Conservation (phyloP, 2,797 vertebrate species). For the Peromyscus nudipes region DNA sequence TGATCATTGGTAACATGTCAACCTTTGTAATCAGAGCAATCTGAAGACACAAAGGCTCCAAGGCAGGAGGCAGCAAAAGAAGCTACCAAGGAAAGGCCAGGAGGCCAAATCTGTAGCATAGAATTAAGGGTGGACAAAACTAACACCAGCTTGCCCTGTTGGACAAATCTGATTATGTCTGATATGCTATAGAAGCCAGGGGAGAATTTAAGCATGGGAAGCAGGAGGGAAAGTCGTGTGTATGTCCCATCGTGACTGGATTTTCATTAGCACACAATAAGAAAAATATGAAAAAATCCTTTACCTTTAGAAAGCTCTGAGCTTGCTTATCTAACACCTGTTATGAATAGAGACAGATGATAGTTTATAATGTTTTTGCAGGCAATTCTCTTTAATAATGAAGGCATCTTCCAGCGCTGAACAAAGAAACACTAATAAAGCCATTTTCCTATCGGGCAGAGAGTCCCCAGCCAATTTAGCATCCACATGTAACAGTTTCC, state of each 20-base stretch:
- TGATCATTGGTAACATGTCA: background rate
- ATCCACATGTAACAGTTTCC: slow-evolving; percentile 65
- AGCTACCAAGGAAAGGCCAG: background rate
- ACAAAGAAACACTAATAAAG: slow-evolving; percentile 80
- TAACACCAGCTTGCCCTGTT: background rate
- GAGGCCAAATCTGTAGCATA: background rate
- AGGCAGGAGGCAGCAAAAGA: background rate
- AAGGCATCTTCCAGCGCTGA: slow-evolving; percentile 65
- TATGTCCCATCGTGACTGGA: background rate
- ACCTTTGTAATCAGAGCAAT: slow-evolving; percentile 41
- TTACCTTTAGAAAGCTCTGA: slow-evolving; percentile 12
- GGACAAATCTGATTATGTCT: background rate
- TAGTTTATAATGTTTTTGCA: slow-evolving; percentile 75
- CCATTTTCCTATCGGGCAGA: slow-evolving; percentile 64
- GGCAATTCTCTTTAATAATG: slow-evolving; percentile 58
- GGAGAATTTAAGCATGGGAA: background rate
- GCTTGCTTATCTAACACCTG: slow-evolving; percentile 49
- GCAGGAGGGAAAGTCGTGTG: background rate
- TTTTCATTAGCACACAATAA: slow-evolving; percentile 20
- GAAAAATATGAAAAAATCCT: slow-evolving; percentile 8
- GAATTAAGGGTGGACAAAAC: background rate
- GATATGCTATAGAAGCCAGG: background rate
- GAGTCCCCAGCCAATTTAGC: slow-evolving; percentile 71
- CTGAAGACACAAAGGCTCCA: background rate
- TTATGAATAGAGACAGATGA: slow-evolving; percentile 25